Base-by-base conservation (phyloP, 1,140 invertebrate species). In the Ridgeia piscesae region DNA sequence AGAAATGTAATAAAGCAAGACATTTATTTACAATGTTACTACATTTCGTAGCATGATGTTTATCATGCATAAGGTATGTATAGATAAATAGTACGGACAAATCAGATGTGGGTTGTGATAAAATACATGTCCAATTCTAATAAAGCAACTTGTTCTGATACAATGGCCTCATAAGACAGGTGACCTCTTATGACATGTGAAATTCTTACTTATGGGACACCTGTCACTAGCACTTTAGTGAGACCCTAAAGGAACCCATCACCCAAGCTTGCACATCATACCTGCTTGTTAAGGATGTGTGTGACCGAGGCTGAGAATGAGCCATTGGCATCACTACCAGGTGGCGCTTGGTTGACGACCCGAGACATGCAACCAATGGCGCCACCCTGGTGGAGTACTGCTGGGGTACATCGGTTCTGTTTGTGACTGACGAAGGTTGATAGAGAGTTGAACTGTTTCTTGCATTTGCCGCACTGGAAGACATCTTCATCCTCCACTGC, bases 401-500 rank as follows among this genome's bases (percentile, higher is more conserved):
- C 77, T 27, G 34, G 88, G 0, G 93, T 89, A 93, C 95, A 95
- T 91, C 94, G 93, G 6, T 96, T 95, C 91, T 97, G 96, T 95
- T 97, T 97, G 94, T 97, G 97, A 31, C 95, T 93, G 48, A 97
- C 94, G 95, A 97, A 97, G 88, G 96, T 94, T 89, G 95, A 94
- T 48, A 97, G 94, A 0, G 96, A 97, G 1, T 96, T 96, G 94
- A 97, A 97, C 94, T 97, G 96, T 93, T 96, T 97, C 94, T 97
- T 97, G 94, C 97, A 97, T 95, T 97, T 97, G 6, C 97, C 97
- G 96, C 97, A 97, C 93, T 97, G 97, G 94, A 97, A 97, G 88
- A 97, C 95, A 95, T 97, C 97, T 91, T 97, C 97, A 91, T 97
- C 97, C 94, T 97, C 97, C 92, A 94, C 94, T 94, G 93, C 9